Evolutionary conservation across 2,888 invertebrate genomes (phyloP).

Genomic region (Ennomos erosarius): DNA sequence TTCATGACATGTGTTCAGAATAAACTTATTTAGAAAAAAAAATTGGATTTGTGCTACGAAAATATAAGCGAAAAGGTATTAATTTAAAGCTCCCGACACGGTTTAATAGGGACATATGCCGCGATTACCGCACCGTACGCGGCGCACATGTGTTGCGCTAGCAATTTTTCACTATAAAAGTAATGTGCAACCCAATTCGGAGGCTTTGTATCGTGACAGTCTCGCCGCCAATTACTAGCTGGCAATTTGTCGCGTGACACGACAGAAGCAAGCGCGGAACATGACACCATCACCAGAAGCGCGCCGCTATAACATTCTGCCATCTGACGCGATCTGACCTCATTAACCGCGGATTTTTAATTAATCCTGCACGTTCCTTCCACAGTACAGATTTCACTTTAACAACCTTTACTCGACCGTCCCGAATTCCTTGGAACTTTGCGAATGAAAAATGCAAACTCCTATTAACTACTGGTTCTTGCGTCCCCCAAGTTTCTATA

Average conservation of each 20-base stretch:
- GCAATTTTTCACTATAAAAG: conserved; percentile 54
- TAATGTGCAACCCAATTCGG: conserved; percentile 51
- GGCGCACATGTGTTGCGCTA: conserved; percentile 35
- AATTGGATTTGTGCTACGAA: conserved; percentile 3
- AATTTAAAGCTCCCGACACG: conserved; percentile 21
- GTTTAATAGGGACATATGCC: conserved; percentile 24
- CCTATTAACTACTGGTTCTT: conserved; percentile 44
- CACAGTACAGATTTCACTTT: conserved; percentile 13
- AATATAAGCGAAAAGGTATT: conserved; percentile 19
- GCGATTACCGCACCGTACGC: conserved; percentile 18
- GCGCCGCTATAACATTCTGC: conserved; percentile 14
- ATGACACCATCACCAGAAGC: conserved; percentile 43
- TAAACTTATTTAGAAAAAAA: conserved; percentile 2
- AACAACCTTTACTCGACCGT: conserved; percentile 21
- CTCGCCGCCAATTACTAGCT: conserved; percentile 58
- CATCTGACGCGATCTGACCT: conserved; percentile 27
- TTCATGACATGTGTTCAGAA: background rate
- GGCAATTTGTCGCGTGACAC: conserved; percentile 65
- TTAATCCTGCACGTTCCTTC: conserved; percentile 26
- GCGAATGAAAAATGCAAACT: conserved; percentile 48
- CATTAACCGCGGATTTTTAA: conserved; percentile 36
- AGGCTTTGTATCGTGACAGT: conserved; percentile 52
- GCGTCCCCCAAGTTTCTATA: conserved; percentile 45
- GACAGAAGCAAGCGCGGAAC: conserved; percentile 48
- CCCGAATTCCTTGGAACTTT: conserved; percentile 42